A percentile compares a stretch with the other conserved stretches of the same genome.
Evolutionary conservation across 2,888 invertebrate species (phyloP).

Genomic region (Serrognathus titanus): DNA sequence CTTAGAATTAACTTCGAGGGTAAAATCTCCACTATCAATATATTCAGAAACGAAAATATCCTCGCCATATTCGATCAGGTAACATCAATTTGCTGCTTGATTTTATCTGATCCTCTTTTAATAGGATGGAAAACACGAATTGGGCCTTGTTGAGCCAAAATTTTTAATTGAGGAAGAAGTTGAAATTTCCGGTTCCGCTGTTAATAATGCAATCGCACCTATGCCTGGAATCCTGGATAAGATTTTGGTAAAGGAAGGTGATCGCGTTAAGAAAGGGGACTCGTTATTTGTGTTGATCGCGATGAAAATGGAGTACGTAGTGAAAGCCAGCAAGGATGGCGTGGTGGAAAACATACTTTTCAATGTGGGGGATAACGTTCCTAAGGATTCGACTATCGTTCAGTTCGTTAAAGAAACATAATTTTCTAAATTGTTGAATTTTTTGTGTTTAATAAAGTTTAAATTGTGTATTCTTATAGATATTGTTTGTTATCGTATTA

Average conservation of each 20-base stretch:
- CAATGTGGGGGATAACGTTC: slow-evolving; percentile 76
- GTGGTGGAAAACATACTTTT: slow-evolving; percentile 68
- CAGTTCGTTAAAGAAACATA: slow-evolving; percentile 51
- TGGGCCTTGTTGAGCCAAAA: slow-evolving; percentile 60
- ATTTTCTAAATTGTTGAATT: neutral
- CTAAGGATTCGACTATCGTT: slow-evolving; percentile 68
- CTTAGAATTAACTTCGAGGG: slow-evolving; percentile 56
- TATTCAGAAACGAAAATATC: slow-evolving; percentile 55
- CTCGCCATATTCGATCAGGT: slow-evolving; percentile 66
- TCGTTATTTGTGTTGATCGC: slow-evolving; percentile 92
- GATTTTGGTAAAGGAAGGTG: slow-evolving; percentile 77
- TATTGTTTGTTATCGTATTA: too few species aligned
- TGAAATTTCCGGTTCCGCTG: slow-evolving; percentile 29
- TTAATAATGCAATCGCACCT: slow-evolving; percentile 71
- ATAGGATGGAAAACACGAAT: slow-evolving; percentile 66
- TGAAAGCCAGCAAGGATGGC: slow-evolving; percentile 79
- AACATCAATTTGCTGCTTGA: slow-evolving; percentile 23
- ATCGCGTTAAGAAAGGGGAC: slow-evolving; percentile 81
- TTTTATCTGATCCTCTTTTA: slow-evolving; percentile 23
- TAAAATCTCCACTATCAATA: slow-evolving; percentile 52
- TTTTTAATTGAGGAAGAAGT: slow-evolving; percentile 51
- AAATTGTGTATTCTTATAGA: too few species aligned
- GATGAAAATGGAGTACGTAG: slow-evolving; percentile 99
- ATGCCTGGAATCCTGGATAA: slow-evolving; percentile 97
- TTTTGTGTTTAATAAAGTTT: too few species aligned